Evolutionary conservation across 2,113 vertebrate genomes (phyloP).

Genomic region (Tichodroma muraria): DNA sequence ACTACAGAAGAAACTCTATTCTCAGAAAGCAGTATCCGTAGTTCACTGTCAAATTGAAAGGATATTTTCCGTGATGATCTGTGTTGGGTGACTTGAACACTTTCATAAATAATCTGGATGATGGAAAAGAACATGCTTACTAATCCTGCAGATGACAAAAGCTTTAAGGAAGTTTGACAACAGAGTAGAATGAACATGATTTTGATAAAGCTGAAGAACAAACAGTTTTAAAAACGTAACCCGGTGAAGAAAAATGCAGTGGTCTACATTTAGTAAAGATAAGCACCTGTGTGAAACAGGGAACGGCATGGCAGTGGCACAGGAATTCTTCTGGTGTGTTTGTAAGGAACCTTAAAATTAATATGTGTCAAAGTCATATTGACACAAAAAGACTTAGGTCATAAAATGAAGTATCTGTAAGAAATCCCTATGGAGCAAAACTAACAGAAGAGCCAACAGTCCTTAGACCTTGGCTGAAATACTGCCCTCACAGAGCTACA

Average conservation of each 20-base stretch:
- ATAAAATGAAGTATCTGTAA: neutral
- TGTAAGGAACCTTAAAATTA: neutral
- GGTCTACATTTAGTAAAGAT: neutral
- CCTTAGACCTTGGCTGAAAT: neutral
- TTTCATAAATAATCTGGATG: constrained; percentile 4
- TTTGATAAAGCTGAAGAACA: neutral
- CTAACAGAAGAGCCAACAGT: neutral
- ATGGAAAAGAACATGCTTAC: constrained; percentile 5
- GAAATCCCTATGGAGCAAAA: neutral
- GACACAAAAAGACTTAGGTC: neutral
- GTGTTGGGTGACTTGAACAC: neutral
- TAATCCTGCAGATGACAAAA: constrained; percentile 31
- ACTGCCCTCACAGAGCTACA: neutral
- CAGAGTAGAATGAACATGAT: neutral
- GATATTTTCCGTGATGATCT: neutral
- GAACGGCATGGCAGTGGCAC: neutral
- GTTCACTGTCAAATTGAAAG: neutral
- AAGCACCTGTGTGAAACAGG: neutral
- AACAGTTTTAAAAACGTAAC: neutral
- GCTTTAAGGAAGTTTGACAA: neutral
- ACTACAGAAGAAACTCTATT: neutral
- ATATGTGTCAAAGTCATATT: neutral
- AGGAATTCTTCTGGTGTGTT: neutral
- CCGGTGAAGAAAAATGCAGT: neutral
- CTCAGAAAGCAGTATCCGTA: neutral